Conservation (phyloP, 2,888 invertebrate species). For the Anagyrus pseudococci region DNA sequence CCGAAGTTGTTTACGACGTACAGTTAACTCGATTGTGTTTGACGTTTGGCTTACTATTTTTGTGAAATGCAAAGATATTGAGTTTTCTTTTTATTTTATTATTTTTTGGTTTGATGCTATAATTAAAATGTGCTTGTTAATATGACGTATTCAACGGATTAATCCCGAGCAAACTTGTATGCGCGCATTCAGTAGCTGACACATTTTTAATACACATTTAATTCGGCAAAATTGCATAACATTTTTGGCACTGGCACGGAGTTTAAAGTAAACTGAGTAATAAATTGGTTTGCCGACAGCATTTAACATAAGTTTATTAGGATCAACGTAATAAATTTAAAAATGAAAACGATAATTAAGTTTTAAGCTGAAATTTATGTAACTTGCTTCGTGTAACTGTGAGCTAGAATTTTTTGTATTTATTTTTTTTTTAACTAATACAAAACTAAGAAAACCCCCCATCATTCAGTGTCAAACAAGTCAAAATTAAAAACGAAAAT, state of each 20-base stretch:
- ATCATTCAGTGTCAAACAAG: conserved; percentile 17
- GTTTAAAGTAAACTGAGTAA: background rate
- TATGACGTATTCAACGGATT: no score
- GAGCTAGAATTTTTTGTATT: background rate
- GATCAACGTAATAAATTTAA: conserved; percentile 7
- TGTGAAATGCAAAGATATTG: no score
- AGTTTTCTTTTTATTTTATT: no score
- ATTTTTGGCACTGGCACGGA: background rate
- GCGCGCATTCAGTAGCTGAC: background rate
- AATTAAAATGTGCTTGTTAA: no score
- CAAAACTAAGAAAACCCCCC: conserved; percentile 1
- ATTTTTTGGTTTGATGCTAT: no score
- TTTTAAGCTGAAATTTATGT: no score
- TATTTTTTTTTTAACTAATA: no score
- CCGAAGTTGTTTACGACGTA: no score
- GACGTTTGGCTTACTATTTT: no score
- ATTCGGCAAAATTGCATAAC: background rate
- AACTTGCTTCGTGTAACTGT: background rate
- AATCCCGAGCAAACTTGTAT: no score
- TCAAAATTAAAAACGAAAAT: conserved; percentile 3
- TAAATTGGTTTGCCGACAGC: conserved; percentile 9
- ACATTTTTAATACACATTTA: background rate
- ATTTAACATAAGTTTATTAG: conserved; percentile 12
- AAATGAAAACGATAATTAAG: conserved; percentile 7
- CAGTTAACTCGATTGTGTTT: no score